A percentile compares a stretch with the other conserved stretches of the same genome.
These are phyloP conservation scores for Plebejus argus DNA, from an alignment of 2,888 invertebrate species.

Conservation along the genomic window DNA sequence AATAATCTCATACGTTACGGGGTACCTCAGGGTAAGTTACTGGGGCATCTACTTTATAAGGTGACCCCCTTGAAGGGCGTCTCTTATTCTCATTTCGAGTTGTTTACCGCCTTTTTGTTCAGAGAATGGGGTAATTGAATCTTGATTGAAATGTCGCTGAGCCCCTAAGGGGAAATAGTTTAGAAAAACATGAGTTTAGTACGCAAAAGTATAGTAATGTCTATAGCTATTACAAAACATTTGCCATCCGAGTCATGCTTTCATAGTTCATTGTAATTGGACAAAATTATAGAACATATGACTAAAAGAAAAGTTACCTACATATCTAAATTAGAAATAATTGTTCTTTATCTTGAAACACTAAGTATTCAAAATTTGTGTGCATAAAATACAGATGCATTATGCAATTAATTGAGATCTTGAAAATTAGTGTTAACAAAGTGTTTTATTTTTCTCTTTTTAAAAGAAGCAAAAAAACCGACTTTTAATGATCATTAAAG, in stretches of 20 bases:
- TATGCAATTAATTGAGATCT: background rate
- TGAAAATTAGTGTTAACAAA: constrained; percentile 31
- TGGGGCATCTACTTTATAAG: constrained; percentile 55
- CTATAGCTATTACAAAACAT: background rate
- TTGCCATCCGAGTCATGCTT: background rate
- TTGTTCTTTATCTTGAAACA: background rate
- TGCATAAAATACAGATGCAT: background rate
- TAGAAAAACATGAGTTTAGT: constrained; percentile 43
- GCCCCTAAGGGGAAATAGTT: constrained; percentile 46
- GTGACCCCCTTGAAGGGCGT: constrained; percentile 66
- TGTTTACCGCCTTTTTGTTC: constrained; percentile 57
- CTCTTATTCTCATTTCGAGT: constrained; percentile 55
- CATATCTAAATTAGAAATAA: background rate
- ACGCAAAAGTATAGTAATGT: background rate
- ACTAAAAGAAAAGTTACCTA: background rate
- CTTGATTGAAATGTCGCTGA: constrained; percentile 53
- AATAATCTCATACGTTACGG: constrained; percentile 39
- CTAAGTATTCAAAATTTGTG: background rate
- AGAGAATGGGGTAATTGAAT: constrained; percentile 59
- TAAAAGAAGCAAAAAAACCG: background rate
- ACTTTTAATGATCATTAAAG: background rate
- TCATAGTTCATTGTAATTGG: background rate
- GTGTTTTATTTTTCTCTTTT: background rate
- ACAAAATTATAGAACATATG: background rate
- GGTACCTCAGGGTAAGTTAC: constrained; percentile 55